Evolutionary conservation across 2,113 vertebrate genomes (phyloP).

Genomic region (Lucifuga dentata): DNA sequence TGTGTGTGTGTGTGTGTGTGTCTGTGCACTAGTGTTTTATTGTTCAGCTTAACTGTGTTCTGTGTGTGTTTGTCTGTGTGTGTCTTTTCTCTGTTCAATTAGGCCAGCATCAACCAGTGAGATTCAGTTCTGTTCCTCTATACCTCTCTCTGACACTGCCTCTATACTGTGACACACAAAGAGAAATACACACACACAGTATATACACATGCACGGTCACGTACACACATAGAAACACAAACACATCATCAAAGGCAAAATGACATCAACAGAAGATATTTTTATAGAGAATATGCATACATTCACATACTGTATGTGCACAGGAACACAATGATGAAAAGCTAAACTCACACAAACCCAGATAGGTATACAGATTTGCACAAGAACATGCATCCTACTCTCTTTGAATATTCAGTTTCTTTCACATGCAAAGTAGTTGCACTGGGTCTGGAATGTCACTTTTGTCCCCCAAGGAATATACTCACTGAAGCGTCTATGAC

Average conservation of each 20-base stretch:
- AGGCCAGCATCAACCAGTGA: background rate
- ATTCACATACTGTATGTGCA: background rate
- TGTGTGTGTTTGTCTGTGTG: background rate
- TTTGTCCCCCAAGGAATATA: constrained; percentile 56
- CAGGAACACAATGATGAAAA: background rate
- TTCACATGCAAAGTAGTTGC: constrained; percentile 66
- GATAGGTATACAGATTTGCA: constrained; percentile 28
- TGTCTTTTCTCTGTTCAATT: constrained; percentile 3
- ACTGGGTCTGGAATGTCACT: constrained; percentile 68
- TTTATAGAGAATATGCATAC: constrained; percentile 1
- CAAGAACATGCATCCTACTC: constrained; percentile 24
- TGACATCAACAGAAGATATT: constrained; percentile 4
- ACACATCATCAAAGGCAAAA: constrained; percentile 16
- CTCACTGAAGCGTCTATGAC: constrained; percentile 67
- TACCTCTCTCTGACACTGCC: background rate
- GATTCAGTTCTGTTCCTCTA: background rate
- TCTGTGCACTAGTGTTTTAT: too few species aligned
- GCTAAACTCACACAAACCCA: constrained; percentile 23
- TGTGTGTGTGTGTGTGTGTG: too few species aligned
- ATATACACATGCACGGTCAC: constrained; percentile 7
- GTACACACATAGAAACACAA: constrained; percentile 19
- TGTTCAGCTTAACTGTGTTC: too few species aligned
- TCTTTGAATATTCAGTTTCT: constrained; percentile 70
- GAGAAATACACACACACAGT: constrained; percentile 7
- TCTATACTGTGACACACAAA: background rate